Evolutionary conservation across 2,888 invertebrate species (phyloP).

Genomic region (Xestia rhomboidea): DNA sequence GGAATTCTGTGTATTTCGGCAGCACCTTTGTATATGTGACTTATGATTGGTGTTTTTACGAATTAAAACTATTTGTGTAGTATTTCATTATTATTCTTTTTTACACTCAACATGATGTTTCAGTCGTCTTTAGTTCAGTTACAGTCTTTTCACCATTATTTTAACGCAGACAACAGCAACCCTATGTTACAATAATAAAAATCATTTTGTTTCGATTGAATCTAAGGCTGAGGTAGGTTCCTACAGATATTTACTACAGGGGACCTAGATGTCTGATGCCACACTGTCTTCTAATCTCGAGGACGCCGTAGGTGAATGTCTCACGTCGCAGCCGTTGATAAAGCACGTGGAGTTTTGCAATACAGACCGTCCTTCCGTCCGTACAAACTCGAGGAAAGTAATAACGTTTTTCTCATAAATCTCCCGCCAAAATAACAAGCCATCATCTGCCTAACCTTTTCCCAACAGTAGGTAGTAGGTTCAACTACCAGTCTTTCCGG

Average conservation of each 20-base stretch:
- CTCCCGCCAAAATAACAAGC: no score
- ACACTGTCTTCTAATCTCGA: neutral
- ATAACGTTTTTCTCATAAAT: neutral
- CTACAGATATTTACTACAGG: neutral
- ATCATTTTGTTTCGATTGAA: no score
- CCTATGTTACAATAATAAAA: neutral
- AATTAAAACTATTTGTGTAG: neutral
- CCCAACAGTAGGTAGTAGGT: neutral
- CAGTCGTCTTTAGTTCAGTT: neutral
- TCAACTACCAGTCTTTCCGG: neutral
- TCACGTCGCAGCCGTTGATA: no score
- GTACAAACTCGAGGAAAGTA: neutral
- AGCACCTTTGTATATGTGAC: slow-evolving; percentile 82
- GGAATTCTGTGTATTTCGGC: slow-evolving; percentile 84
- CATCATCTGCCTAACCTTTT: neutral
- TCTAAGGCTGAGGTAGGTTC: no score
- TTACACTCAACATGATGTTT: neutral
- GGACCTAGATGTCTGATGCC: neutral
- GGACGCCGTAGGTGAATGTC: neutral
- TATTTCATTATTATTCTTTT: neutral
- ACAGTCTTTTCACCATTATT: neutral
- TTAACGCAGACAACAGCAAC: neutral
- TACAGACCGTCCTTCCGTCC: neutral
- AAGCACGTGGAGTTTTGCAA: neutral
- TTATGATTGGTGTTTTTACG: slow-evolving; percentile 67